Conservation (phyloP, 2,888 invertebrate genomes). For the Lymantria dispar region DNA sequence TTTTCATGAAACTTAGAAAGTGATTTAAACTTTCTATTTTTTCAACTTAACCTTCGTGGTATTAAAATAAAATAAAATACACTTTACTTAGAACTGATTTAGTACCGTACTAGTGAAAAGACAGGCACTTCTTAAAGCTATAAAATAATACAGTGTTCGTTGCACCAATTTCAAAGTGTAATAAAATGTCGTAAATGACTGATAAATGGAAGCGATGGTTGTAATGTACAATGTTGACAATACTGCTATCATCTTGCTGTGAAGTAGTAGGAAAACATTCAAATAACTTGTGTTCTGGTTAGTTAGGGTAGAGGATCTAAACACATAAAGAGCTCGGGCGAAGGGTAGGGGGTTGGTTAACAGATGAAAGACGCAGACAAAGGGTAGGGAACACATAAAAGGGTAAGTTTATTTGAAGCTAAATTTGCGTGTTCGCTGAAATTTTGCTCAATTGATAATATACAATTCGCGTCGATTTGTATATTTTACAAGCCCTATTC, state of each 20-base stretch:
- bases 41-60: too few species aligned
- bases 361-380: constrained; percentile 93
- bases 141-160: constrained; percentile 41
- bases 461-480: constrained; percentile 73
- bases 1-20: constrained; percentile 27
- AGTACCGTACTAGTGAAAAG: constrained; percentile 8
- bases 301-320: constrained; percentile 79
- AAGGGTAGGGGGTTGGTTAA: constrained; percentile 82
- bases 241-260: constrained; percentile 65
- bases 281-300: constrained; percentile 77
- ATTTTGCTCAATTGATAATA: constrained; percentile 76
- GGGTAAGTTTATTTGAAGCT: constrained; percentile 83
- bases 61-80: too few species aligned
- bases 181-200: constrained; percentile 55
- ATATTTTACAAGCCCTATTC: constrained; percentile 71
- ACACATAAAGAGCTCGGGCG: constrained; percentile 81
- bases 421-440: constrained; percentile 81
- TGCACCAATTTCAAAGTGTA: constrained; percentile 74
- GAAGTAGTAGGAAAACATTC: constrained; percentile 73
- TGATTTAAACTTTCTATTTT: neutral
- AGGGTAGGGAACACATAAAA: constrained; percentile 85
- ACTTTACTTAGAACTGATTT: constrained; percentile 12
- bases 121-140: constrained; percentile 30
- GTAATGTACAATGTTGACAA: constrained; percentile 77
- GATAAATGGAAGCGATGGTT: constrained; percentile 75